phyloP scores from a whole-genome alignment of 2,113 vertebrate species.

The Octodon degus region DNA sequence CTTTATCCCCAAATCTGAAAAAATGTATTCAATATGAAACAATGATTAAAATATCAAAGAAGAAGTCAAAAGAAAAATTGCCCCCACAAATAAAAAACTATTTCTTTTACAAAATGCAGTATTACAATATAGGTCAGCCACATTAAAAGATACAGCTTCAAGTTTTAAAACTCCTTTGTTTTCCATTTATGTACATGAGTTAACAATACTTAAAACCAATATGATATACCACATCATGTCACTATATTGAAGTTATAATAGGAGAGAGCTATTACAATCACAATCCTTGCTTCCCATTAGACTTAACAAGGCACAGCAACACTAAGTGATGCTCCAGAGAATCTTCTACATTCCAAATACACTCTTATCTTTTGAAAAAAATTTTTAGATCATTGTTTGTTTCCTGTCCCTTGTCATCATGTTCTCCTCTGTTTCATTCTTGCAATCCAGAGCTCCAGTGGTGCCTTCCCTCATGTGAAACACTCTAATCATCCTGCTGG shows the following conservation, averaged over 20 bases:
- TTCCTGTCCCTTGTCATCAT: not conserved
- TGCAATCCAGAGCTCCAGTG: not conserved
- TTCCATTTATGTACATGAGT: not conserved
- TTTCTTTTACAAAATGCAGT: not conserved
- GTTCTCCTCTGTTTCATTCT: not conserved
- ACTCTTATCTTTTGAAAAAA: not conserved
- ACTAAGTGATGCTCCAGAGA: not conserved
- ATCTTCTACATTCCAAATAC: not conserved
- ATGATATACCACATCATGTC: not conserved
- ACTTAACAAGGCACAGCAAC: not conserved
- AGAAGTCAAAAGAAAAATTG: not conserved
- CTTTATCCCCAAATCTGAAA: not conserved
- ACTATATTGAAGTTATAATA: not conserved
- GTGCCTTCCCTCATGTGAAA: not conserved
- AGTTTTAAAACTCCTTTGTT: not conserved
- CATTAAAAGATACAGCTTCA: not conserved
- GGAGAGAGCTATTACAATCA: not conserved
- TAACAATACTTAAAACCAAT: not conserved
- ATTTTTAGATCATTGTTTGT: not conserved
- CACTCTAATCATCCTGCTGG: not conserved
- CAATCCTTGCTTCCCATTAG: not conserved
- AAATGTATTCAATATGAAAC: not conserved
- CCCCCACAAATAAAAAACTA: not conserved
- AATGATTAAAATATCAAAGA: not conserved
- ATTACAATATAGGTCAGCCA: not conserved